phyloP scores from a whole-genome alignment of 2,888 invertebrate genomes.

The Metalampra italica region DNA sequence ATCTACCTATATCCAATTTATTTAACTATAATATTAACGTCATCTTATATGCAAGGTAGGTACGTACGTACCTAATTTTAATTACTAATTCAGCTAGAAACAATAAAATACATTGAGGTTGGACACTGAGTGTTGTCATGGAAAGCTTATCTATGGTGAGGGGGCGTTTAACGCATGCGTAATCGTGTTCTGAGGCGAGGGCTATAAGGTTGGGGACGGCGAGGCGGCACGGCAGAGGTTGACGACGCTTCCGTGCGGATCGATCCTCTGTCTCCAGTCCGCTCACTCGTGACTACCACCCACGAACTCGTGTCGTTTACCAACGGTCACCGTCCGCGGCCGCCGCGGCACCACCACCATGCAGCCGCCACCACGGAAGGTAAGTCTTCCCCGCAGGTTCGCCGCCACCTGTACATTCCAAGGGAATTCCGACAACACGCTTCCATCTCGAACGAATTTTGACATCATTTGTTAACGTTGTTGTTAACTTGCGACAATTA shows the following conservation, averaged over 20 bases:
- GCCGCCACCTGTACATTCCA: neutral
- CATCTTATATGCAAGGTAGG: no score
- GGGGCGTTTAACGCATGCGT: slow-evolving; percentile 29
- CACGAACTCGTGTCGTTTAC: no score
- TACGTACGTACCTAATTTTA: no score
- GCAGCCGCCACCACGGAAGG: slow-evolving; percentile 93
- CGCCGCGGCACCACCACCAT: slow-evolving; percentile 60
- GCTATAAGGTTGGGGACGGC: slow-evolving; percentile 7
- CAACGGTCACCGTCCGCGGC: neutral
- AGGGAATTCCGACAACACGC: neutral
- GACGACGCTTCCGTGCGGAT: slow-evolving; percentile 39
- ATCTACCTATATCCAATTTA: no score
- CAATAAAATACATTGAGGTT: no score
- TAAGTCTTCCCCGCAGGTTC: slow-evolving; percentile 57
- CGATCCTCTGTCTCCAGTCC: slow-evolving; percentile 23
- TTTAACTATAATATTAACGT: no score
- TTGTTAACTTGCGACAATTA: slow-evolving; percentile 1
- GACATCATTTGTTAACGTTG: neutral
- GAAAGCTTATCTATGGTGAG: neutral
- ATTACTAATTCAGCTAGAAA: no score
- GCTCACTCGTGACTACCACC: neutral
- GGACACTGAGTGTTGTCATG: no score
- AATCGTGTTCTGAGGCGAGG: neutral
- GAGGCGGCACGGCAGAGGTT: slow-evolving; percentile 31
- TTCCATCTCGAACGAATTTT: neutral